Conservation (phyloP, 2,888 invertebrate species). For the Leptopilina syphax region DNA sequence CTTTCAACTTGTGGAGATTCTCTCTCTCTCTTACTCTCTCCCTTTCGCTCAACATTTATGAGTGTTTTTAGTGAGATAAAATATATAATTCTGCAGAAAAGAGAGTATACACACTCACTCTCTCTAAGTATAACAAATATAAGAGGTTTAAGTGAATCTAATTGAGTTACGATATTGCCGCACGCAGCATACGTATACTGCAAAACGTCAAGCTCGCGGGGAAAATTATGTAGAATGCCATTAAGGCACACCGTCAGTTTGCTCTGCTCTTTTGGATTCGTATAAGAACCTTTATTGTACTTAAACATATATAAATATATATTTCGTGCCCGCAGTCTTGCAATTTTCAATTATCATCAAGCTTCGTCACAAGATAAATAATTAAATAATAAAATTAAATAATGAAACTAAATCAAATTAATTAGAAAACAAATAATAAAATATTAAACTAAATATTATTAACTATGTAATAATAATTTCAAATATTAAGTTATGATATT, state of each 20-base stretch:
- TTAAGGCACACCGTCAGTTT: conserved; percentile 17
- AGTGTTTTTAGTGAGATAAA: conserved; percentile 12
- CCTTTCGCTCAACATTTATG: not conserved
- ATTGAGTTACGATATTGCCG: conserved; percentile 26
- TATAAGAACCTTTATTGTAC: conserved; percentile 17
- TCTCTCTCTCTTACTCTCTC: not conserved
- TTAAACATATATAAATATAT: conserved; percentile 1
- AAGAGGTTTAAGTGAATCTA: conserved; percentile 14
- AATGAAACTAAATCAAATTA: no score
- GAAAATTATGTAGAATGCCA: conserved; percentile 24
- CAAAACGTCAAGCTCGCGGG: not conserved
- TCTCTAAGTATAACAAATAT: not conserved
- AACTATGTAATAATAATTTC: no score
- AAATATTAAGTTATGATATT: no score
- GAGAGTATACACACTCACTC: not conserved
- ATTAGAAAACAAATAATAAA: no score
- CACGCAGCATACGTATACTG: conserved; percentile 1
- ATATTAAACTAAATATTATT: no score
- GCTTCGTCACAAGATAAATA: not conserved
- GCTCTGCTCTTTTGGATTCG: conserved; percentile 6
- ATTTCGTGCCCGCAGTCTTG: not conserved
- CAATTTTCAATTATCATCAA: not conserved
- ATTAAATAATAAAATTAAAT: no score
- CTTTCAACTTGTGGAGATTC: not conserved
- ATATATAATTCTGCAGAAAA: not conserved